Evolutionary conservation across 2,797 vertebrate genomes (phyloP).

Genomic region (Neosalanx taihuensis): DNA sequence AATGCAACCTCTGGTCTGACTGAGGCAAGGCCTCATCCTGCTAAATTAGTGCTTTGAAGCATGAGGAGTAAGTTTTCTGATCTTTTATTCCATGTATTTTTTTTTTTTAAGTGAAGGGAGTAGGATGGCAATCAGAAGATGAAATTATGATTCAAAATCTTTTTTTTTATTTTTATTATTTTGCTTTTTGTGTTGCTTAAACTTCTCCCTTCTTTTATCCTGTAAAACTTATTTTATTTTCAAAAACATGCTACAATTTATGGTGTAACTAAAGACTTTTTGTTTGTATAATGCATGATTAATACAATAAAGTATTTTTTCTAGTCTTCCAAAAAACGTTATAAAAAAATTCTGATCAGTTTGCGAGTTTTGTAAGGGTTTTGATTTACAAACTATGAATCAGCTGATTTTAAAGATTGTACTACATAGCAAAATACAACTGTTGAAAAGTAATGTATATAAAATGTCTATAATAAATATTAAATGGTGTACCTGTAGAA

Average conservation of each 20-base stretch:
- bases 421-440: slow-evolving; percentile 90
- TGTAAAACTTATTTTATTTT: slow-evolving; percentile 57
- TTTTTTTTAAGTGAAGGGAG: slow-evolving; percentile 59
- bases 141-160: slow-evolving; percentile 72
- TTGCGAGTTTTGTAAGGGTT: slow-evolving; percentile 93
- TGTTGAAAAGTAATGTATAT: slow-evolving; percentile 97
- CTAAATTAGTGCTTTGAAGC: slow-evolving; percentile 64
- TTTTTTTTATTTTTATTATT: background rate
- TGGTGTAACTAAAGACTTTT: slow-evolving; percentile 86
- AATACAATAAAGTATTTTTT: slow-evolving; percentile 98
- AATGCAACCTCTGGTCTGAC: slow-evolving; percentile 56
- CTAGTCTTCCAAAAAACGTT: slow-evolving; percentile 91
- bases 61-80: slow-evolving; percentile 70
- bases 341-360: slow-evolving; percentile 83
- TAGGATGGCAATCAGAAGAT: slow-evolving; percentile 71
- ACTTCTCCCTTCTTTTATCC: slow-evolving; percentile 62
- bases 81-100: slow-evolving; percentile 36
- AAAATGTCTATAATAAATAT: slow-evolving; percentile 99
- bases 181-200: slow-evolving; percentile 58
- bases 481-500: slow-evolving; percentile 98
- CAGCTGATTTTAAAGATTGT: slow-evolving; percentile 97
- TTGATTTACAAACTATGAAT: slow-evolving; percentile 93
- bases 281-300: slow-evolving; percentile 98
- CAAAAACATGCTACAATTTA: slow-evolving; percentile 81
- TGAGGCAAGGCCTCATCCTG: slow-evolving; percentile 68